These are phyloP conservation scores for Drosophila cracens DNA, from an alignment of 2,888 invertebrate genomes.

Conservation along the genomic window DNA sequence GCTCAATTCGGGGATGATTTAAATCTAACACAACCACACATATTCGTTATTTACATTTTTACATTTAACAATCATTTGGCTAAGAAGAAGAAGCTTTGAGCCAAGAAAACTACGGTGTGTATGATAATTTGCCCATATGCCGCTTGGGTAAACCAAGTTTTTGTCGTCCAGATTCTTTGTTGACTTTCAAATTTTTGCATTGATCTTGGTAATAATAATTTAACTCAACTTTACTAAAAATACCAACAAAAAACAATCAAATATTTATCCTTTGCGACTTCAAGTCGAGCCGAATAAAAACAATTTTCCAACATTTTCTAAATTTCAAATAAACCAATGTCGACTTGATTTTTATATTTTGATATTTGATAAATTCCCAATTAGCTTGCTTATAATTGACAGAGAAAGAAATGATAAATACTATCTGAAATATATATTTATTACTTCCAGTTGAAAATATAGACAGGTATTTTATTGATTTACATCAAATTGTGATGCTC, in stretches of 20 bases:
- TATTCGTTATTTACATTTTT: neutral
- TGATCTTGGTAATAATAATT: neutral
- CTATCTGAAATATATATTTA: neutral
- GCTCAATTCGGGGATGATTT: neutral
- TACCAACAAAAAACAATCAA: neutral
- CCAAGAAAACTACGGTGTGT: neutral
- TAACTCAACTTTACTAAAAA: neutral
- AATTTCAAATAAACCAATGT: neutral
- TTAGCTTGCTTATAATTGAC: neutral
- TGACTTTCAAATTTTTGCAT: neutral
- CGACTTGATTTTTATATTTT: neutral
- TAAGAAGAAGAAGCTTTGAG: neutral
- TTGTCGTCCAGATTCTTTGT: too few relatives aligned
- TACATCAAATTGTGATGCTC: neutral
- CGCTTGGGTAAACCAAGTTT: too few relatives aligned
- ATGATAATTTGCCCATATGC: neutral
- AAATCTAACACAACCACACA: neutral
- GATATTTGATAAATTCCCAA: neutral
- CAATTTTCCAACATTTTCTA: neutral
- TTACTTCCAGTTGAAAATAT: neutral
- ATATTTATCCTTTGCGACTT: neutral
- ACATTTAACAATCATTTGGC: neutral
- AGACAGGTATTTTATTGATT: neutral
- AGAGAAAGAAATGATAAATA: neutral
- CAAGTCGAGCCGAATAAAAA: neutral